phyloP scores from a whole-genome alignment of 2,888 invertebrate species.

The Elysia crispata region DNA sequence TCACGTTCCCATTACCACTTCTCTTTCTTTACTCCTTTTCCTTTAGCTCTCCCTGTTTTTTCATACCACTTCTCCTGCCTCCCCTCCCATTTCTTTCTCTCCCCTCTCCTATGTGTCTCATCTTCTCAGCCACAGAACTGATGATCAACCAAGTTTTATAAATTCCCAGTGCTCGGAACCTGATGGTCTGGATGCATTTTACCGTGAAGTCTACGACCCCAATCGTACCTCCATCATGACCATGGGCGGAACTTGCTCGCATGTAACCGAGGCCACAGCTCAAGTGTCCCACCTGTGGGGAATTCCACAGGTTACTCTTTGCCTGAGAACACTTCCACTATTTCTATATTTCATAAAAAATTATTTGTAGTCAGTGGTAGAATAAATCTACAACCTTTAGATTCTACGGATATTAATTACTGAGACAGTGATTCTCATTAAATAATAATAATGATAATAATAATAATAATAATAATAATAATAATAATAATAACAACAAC shows the following conservation, averaged over 20 bases:
- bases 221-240: conserved; percentile 50
- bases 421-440: no score
- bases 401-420: no score
- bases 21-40: background rate
- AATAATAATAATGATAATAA: no score
- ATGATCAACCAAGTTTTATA: no score
- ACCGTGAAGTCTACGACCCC: conserved; percentile 47
- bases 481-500: no score
- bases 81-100: background rate
- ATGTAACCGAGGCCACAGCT: conserved; percentile 51
- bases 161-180: conserved; percentile 46
- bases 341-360: no score
- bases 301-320: conserved; percentile 16
- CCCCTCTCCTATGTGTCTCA: background rate
- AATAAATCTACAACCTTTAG: no score
- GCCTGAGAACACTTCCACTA: no score
- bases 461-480: no score
- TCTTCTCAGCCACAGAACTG: no score
- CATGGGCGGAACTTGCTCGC: conserved; percentile 50
- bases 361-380: no score
- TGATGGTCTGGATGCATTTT: conserved; percentile 47
- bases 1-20: no score
- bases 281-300: conserved; percentile 35
- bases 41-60: background rate
- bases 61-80: background rate